A percentile compares a stretch with the other conserved stretches of the same genome.
phyloP scores from a whole-genome alignment of 2,888 invertebrate genomes.

The Coremacera marginata region DNA sequence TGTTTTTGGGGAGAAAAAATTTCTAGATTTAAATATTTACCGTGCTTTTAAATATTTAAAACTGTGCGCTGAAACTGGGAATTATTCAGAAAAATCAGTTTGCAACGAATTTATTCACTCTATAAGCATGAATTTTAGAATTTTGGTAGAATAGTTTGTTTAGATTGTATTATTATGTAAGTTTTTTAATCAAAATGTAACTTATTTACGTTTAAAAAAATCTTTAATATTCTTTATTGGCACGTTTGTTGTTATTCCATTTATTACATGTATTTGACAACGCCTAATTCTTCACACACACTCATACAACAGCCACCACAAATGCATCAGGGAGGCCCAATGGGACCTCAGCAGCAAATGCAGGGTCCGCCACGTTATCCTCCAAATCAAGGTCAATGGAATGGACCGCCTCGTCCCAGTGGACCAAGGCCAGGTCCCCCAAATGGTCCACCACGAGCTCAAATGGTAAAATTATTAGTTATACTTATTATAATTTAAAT shows the following conservation, averaged over 20 bases:
- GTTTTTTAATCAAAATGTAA: neutral
- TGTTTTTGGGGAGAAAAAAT: too few relatives aligned
- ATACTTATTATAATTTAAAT: neutral
- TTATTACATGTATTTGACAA: slow-evolving; percentile 38
- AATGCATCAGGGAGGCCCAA: slow-evolving; percentile 74
- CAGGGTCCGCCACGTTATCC: slow-evolving; percentile 72
- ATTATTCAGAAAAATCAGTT: too few relatives aligned
- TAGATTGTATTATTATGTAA: too few relatives aligned
- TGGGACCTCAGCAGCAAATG: slow-evolving; percentile 71
- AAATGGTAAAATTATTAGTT: slow-evolving; percentile 70
- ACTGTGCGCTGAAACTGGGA: too few relatives aligned
- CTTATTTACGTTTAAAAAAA: neutral
- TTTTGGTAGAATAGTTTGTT: too few relatives aligned
- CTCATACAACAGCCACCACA: slow-evolving; percentile 66
- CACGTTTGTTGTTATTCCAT: slow-evolving; percentile 34
- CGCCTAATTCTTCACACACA: slow-evolving; percentile 26
- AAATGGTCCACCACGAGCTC: slow-evolving; percentile 72
- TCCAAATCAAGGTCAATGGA: slow-evolving; percentile 69
- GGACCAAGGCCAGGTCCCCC: slow-evolving; percentile 71
- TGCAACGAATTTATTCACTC: too few relatives aligned
- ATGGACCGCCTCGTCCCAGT: slow-evolving; percentile 71
- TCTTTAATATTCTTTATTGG: slow-evolving; percentile 30
- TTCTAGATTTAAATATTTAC: too few relatives aligned
- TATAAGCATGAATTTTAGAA: too few relatives aligned
- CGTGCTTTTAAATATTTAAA: too few relatives aligned